phyloP scores from a whole-genome alignment of 2,113 vertebrate species.

The Nyctibius bracteatus region DNA sequence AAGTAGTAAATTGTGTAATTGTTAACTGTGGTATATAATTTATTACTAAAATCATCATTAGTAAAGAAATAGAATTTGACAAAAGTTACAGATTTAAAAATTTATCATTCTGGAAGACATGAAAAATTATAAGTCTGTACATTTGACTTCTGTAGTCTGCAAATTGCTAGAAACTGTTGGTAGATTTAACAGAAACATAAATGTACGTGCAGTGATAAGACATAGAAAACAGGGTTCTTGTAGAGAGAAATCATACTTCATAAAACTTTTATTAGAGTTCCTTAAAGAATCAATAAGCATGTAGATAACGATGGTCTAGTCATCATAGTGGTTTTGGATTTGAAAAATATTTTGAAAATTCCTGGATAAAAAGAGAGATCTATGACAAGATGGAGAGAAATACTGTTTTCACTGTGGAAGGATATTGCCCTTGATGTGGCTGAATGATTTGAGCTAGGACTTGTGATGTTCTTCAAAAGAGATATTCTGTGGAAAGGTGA shows the following conservation, averaged over 20 bases:
- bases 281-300: neutral
- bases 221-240: neutral
- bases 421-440: neutral
- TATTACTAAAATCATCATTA: neutral
- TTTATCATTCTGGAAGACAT: neutral
- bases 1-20: slow-evolving; percentile 13
- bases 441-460: neutral
- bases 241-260: neutral
- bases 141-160: neutral
- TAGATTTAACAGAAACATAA: neutral
- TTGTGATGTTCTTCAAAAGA: neutral
- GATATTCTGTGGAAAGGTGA: neutral
- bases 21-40: neutral
- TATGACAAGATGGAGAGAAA: neutral
- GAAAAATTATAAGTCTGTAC: neutral
- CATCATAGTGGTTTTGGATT: neutral
- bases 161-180: neutral
- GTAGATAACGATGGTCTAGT: neutral
- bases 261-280: neutral
- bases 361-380: neutral
- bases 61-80: neutral
- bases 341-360: neutral
- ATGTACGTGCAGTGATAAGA: neutral
- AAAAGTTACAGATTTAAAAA: slow-evolving; percentile 1
- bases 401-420: neutral